Evolutionary conservation across 2,113 vertebrate species (phyloP).

Genomic region (Tetraodon nigroviridis): DNA sequence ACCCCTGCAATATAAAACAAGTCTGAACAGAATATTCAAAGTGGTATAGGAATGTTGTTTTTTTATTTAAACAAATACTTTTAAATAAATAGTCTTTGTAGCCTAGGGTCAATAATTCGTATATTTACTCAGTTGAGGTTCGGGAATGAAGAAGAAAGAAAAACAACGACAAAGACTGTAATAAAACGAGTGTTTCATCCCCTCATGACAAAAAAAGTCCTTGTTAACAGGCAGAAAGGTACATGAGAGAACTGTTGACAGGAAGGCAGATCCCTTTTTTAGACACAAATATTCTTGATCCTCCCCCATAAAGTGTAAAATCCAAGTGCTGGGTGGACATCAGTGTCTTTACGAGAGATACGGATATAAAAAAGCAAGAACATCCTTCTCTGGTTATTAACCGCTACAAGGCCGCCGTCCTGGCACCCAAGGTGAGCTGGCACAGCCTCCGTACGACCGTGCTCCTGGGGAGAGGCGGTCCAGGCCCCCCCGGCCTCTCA

Average conservation of each 20-base stretch:
- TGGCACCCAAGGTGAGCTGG: conserved; percentile 52
- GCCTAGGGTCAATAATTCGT: conserved; percentile 62
- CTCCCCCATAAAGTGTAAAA: conserved; percentile 39
- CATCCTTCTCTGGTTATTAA: conserved; percentile 39
- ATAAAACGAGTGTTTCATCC: conserved; percentile 40
- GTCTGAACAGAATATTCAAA: conserved; percentile 61
- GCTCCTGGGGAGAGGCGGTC: conserved; percentile 41
- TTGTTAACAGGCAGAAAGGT: conserved; percentile 36
- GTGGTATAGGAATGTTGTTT: conserved; percentile 71
- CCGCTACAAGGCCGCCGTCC: conserved; percentile 58
- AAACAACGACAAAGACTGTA: conserved; percentile 42
- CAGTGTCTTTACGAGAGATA: conserved; percentile 29
- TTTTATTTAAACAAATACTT: conserved; percentile 71
- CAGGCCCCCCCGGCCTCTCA: conserved; percentile 18
- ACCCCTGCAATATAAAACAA: conserved; percentile 66
- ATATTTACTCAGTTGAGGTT: conserved; percentile 61
- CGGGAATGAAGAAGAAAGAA: conserved; percentile 65
- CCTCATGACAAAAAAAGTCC: conserved; percentile 37
- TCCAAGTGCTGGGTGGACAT: conserved; percentile 39
- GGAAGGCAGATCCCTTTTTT: conserved; percentile 60
- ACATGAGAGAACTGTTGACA: conserved; percentile 34
- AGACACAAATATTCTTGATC: conserved; percentile 43
- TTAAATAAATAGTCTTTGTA: conserved; percentile 61
- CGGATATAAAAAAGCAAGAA: conserved; percentile 45
- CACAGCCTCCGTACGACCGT: conserved; percentile 43